Evolutionary conservation across 1,140 invertebrate species (phyloP), one percentile per base, ranked within the genome.

Genomic region (Papilio aristodemus): DNA sequence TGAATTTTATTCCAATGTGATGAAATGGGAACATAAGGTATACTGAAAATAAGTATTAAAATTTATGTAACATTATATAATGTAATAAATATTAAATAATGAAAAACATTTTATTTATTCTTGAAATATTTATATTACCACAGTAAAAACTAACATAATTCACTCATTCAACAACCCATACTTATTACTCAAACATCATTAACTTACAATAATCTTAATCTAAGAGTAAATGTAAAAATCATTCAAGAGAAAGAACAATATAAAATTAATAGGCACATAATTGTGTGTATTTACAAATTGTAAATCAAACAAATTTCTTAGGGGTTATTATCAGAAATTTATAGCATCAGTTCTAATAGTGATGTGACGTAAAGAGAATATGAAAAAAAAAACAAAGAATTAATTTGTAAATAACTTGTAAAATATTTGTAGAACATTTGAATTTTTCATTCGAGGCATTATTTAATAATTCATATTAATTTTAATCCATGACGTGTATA

Each of bases 61-160:
- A n/a, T n/a, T n/a, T n/a, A n/a, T n/a, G n/a, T n/a, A n/a, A n/a
- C n/a, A n/a, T n/a, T n/a, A n/a, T n/a, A n/a, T n/a, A n/a, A n/a
- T n/a, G n/a, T n/a, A n/a, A n/a, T n/a, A n/a, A n/a, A n/a, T n/a
- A n/a, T n/a, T n/a, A n/a, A n/a, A n/a, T 14, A 43, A 54, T 54
- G 19, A 54, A 54, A 54, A 54, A 54, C 19, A n/a, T 14, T 43
- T 43, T 6, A 22, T 54, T 54, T 54, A 10, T 50, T 25, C 19
- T 54, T 54, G 17, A 54, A 54, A 54, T 54, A 54, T 54, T 54
- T 54, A 50, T 50, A 22, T 54, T 19, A 22, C 46, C 46, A 54
- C 46, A 54, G 11, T 54, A 54, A 54, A 54, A 54, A 54, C 9
- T 54, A 54, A 54, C 46, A 43, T 43, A 54, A 54, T 54, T 54